These are phyloP conservation scores for Aphis craccivora DNA, from an alignment of 1,140 invertebrate genomes.

Conservation along the genomic window DNA sequence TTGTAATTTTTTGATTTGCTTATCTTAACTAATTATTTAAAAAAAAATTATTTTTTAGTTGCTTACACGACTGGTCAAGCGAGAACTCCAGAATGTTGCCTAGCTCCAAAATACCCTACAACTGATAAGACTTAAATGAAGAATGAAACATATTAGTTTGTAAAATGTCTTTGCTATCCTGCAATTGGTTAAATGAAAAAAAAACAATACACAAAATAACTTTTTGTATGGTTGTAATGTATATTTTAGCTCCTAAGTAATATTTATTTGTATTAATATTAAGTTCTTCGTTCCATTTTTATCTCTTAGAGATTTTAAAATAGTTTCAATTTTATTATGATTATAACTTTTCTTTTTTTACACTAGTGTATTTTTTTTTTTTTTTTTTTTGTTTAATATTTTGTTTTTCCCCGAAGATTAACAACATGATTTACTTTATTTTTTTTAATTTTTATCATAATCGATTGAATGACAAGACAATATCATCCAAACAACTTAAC, in stretches of 20 bases:
- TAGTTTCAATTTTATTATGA: slow-evolving; percentile 42
- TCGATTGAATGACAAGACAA: slow-evolving; percentile 22
- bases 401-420: neutral
- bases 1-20: neutral
- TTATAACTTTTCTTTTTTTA: slow-evolving; percentile 24
- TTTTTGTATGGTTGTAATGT: slow-evolving; percentile 9
- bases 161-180: neutral
- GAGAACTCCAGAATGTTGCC: slow-evolving; percentile 21
- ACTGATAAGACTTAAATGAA: slow-evolving; percentile 50
- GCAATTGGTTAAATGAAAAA: neutral
- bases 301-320: slow-evolving; percentile 22
- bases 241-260: slow-evolving; percentile 15
- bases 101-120: slow-evolving; percentile 24
- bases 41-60: slow-evolving; percentile 26
- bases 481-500: neutral
- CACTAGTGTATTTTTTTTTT: slow-evolving; percentile 33
- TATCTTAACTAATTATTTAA: neutral
- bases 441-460: neutral
- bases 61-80: slow-evolving; percentile 47
- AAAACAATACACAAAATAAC: neutral
- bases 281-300: slow-evolving; percentile 56
- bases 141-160: slow-evolving; percentile 41
- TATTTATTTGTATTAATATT: slow-evolving; percentile 54
- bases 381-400: slow-evolving; percentile 39
- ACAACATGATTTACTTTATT: neutral